Conservation (phyloP, 2,113 vertebrate species). For the Irena cyanogastra region DNA sequence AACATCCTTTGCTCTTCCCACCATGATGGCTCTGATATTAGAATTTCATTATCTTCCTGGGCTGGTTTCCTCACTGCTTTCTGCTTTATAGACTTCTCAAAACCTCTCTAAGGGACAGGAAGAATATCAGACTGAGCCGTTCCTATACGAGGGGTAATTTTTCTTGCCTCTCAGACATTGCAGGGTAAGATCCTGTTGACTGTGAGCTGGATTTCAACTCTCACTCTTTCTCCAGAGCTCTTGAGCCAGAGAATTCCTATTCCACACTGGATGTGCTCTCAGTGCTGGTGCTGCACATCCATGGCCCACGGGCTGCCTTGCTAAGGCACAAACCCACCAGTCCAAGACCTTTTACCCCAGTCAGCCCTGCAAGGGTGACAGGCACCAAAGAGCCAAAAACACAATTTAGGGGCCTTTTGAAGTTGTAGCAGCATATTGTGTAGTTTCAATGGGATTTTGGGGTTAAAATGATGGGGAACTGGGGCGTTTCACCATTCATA, state of each 20-base stretch:
- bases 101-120: background rate
- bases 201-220: background rate
- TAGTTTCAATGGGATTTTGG: background rate
- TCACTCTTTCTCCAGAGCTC: background rate
- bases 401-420: background rate
- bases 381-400: background rate
- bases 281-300: background rate
- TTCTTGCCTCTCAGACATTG: background rate
- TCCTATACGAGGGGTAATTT: background rate
- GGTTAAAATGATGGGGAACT: background rate
- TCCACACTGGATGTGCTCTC: background rate
- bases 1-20: slow-evolving; percentile 11
- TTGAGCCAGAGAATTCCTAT: background rate
- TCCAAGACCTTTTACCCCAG: too few species aligned
- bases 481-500: background rate
- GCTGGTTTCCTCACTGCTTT: background rate
- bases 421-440: background rate
- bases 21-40: background rate
- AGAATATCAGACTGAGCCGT: accelerated
- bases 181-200: background rate
- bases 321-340: background rate
- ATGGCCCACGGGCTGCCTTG: accelerated
- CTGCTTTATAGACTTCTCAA: background rate
- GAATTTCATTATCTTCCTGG: slow-evolving; percentile 7
- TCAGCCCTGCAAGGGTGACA: background rate